Evolutionary conservation across 2,113 vertebrate genomes (phyloP).

Genomic region (Alligator sinensis): DNA sequence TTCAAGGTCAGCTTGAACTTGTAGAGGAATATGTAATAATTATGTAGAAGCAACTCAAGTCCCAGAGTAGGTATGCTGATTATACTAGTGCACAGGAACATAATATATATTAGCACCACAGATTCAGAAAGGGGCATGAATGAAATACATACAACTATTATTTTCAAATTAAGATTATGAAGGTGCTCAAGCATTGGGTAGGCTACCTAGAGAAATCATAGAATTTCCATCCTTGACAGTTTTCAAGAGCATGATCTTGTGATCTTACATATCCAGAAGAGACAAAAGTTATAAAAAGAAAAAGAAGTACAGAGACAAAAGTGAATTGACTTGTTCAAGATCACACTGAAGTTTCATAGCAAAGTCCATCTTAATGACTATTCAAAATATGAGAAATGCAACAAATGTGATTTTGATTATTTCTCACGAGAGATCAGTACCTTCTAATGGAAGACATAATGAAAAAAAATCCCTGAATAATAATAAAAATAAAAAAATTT

Average conservation of each 20-base stretch:
- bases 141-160: not conserved
- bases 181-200: too few relatives aligned
- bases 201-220: too few relatives aligned
- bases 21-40: not conserved
- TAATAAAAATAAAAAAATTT: not conserved
- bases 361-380: not conserved
- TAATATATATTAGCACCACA: not conserved
- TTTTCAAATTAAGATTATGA: not conserved
- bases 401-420: not conserved
- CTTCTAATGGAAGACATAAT: not conserved
- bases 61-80: not conserved
- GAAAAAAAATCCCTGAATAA: not conserved
- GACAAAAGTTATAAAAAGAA: not conserved
- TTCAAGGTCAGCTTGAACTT: not conserved
- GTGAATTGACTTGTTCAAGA: not conserved
- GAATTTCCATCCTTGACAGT: too few relatives aligned
- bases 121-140: not conserved
- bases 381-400: not conserved
- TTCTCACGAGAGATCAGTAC: not conserved
- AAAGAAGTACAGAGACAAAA: not conserved
- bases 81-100: not conserved
- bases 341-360: not conserved
- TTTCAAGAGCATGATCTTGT: too few relatives aligned
- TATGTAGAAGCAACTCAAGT: not conserved
- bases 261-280: not conserved